Evolutionary conservation across 2,113 vertebrate genomes (phyloP).

Genomic region (Puntigrus tetrazona): DNA sequence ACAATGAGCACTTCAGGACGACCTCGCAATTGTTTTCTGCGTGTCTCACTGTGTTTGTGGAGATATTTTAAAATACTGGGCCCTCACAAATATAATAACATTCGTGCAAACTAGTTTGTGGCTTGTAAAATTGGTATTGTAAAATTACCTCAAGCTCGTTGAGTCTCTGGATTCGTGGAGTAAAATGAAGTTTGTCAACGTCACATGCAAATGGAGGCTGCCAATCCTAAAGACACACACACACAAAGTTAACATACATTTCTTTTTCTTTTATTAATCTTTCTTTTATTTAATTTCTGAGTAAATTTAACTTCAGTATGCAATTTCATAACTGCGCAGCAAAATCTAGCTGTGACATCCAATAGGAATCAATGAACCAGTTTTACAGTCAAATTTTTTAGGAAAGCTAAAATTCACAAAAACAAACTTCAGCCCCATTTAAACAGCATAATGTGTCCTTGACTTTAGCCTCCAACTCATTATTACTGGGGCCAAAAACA

Average conservation of each 20-base stretch:
- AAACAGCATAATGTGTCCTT: not conserved
- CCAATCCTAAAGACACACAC: conserved; percentile 83
- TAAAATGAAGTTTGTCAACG: conserved; percentile 96
- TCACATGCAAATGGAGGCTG: conserved; percentile 97
- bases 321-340: not conserved
- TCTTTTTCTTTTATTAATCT: not conserved
- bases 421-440: not conserved
- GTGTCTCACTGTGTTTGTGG: not conserved
- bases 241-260: conserved; percentile 47
- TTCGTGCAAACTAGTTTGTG: not conserved
- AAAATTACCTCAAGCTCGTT: conserved; percentile 93
- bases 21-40: not conserved
- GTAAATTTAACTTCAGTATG: not conserved
- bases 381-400: not conserved
- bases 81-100: not conserved
- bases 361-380: not conserved
- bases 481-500: not conserved
- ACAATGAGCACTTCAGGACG: not conserved
- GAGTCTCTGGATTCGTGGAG: conserved; percentile 95
- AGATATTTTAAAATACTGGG: not conserved
- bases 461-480: not conserved
- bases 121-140: not conserved
- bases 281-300: not conserved
- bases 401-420: not conserved
- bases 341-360: not conserved